Evolutionary conservation across 2,797 vertebrate species (phyloP).

Genomic region (Pseudocheirus occidentalis): DNA sequence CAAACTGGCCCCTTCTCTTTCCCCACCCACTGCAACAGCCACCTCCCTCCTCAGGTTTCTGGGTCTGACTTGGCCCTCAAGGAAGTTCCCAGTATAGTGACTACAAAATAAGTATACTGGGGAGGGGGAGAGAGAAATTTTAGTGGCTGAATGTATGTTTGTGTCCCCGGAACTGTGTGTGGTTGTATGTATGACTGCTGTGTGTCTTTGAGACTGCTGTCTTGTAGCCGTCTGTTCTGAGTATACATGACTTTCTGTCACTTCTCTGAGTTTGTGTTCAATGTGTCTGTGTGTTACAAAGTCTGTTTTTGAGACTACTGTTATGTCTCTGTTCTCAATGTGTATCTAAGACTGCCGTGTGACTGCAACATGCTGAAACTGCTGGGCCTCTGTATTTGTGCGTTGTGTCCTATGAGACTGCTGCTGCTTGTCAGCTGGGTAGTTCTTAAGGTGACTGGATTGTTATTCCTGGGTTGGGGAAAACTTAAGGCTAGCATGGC

Average conservation of each 20-base stretch:
- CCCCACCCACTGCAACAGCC: neutral
- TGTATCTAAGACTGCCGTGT: neutral
- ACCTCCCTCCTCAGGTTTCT: neutral
- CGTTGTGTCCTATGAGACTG: neutral
- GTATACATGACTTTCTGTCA: neutral
- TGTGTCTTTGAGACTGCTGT: neutral
- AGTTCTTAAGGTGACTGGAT: neutral
- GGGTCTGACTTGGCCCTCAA: neutral
- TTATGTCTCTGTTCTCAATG: neutral
- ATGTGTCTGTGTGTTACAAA: neutral
- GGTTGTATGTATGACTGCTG: neutral
- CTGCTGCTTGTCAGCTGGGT: neutral
- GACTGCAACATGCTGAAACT: neutral
- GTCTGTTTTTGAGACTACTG: neutral
- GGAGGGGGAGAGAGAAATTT: neutral
- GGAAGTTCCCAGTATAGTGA: neutral
- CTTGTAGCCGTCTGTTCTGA: neutral
- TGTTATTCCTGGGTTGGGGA: neutral
- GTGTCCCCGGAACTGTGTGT: neutral
- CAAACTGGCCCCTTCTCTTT: neutral
- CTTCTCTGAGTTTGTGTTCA: neutral
- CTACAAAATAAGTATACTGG: neutral
- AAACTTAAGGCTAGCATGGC: neutral
- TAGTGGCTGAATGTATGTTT: neutral
- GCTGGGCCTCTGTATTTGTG: neutral